Conservation (phyloP, 2,113 vertebrate species). For the Glaucomys volans region DNA sequence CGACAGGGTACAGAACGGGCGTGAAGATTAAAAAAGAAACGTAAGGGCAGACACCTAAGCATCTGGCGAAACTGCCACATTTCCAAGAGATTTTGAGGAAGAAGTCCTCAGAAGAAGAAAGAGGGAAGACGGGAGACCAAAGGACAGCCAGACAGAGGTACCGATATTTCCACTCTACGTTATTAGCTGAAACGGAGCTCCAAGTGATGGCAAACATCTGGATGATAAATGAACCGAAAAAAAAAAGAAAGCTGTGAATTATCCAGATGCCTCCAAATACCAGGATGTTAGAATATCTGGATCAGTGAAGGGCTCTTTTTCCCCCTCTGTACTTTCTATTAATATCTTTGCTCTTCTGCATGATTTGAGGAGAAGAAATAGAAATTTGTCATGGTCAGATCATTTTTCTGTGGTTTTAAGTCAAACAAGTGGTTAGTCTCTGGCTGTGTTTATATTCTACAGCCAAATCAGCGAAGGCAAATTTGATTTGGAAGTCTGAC, state of each 20-base stretch:
- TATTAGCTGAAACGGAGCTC: constrained; percentile 22
- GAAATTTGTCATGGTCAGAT: not conserved
- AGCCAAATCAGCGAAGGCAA: not conserved
- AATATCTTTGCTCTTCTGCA: not conserved
- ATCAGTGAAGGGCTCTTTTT: not conserved
- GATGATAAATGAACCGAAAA: constrained; percentile 61
- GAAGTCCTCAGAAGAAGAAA: not conserved
- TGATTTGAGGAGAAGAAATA: not conserved
- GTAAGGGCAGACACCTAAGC: constrained; percentile 54
- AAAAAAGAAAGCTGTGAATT: constrained; percentile 12
- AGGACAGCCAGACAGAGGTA: not conserved
- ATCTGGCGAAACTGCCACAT: constrained; percentile 45
- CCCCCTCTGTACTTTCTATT: not conserved
- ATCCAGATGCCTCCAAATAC: constrained; percentile 60
- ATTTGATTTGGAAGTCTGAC: not conserved
- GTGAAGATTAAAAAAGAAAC: constrained; percentile 50
- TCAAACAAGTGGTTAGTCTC: not conserved
- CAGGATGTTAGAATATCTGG: constrained; percentile 38
- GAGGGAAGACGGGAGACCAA: too few relatives aligned
- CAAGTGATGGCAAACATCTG: constrained; percentile 68
- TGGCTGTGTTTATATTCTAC: not conserved
- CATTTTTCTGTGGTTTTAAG: not conserved
- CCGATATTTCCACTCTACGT: not conserved
- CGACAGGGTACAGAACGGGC: constrained; percentile 30
- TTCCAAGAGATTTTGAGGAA: not conserved